phyloP scores from a whole-genome alignment of 2,888 invertebrate genomes.

The Aporophyla lueneburgensis region DNA sequence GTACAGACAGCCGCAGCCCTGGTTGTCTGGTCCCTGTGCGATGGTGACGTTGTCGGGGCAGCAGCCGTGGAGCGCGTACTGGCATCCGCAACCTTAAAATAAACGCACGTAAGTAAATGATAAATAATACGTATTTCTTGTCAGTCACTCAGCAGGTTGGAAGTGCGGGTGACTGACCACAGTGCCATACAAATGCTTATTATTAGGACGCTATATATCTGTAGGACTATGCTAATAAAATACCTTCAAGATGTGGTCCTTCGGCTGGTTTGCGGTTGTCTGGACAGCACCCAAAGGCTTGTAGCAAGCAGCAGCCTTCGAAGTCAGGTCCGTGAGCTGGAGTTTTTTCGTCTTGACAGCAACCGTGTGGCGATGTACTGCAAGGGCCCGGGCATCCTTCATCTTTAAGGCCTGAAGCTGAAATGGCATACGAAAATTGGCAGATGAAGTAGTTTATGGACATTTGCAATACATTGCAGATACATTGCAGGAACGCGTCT shows the following conservation, averaged over 20 bases:
- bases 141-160: background rate
- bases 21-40: constrained; percentile 94
- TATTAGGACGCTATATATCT: background rate
- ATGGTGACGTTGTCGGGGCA: constrained; percentile 96
- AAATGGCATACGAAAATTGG: constrained; percentile 1
- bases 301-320: constrained; percentile 95
- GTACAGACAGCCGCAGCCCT: constrained; percentile 96
- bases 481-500: no score
- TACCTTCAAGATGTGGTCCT: constrained; percentile 94
- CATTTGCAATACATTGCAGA: background rate
- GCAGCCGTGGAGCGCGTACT: constrained; percentile 94
- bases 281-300: constrained; percentile 96
- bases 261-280: constrained; percentile 96
- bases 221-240: background rate
- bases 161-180: background rate
- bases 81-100: constrained; percentile 93
- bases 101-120: background rate
- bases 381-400: constrained; percentile 95
- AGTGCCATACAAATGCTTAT: background rate
- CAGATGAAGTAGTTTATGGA: background rate
- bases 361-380: constrained; percentile 94
- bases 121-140: background rate
- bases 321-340: constrained; percentile 95
- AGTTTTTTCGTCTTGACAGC: constrained; percentile 96
- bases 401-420: constrained; percentile 92